phyloP scores from a whole-genome alignment of 1,140 invertebrate genomes.

The Maniola jurtina region DNA sequence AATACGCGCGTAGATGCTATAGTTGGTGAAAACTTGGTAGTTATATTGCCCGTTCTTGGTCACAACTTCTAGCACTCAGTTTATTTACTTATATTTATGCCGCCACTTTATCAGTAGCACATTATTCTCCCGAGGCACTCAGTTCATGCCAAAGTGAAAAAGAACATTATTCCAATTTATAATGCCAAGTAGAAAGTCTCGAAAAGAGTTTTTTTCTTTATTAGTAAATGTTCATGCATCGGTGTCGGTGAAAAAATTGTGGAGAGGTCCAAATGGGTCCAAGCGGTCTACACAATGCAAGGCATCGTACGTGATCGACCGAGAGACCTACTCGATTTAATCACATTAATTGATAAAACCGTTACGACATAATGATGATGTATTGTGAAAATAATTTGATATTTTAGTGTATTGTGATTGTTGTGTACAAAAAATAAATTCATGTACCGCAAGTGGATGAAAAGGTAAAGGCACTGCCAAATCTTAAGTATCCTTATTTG shows the following conservation, averaged over 20 bases:
- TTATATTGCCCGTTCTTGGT: too few species aligned
- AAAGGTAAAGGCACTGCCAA: constrained; percentile 16
- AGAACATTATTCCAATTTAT: not conserved
- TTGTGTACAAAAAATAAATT: constrained; percentile 44
- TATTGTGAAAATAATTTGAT: constrained; percentile 76
- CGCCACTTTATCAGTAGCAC: too few species aligned
- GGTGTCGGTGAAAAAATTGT: constrained; percentile 21
- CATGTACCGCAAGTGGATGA: constrained; percentile 53
- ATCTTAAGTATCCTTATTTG: constrained; percentile 17
- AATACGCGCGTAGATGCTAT: too few species aligned
- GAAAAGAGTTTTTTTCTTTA: constrained; percentile 21
- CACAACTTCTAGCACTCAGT: too few species aligned
- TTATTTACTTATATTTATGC: too few species aligned
- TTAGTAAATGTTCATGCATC: constrained; percentile 38
- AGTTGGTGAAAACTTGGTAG: too few species aligned
- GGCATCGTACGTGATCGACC: constrained; percentile 66
- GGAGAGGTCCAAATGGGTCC: constrained; percentile 17
- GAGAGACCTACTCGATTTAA: constrained; percentile 68
- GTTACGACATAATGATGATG: constrained; percentile 71
- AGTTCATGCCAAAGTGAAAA: too few species aligned
- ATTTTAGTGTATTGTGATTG: constrained; percentile 62
- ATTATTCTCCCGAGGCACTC: too few species aligned
- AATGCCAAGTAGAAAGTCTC: constrained; percentile 19
- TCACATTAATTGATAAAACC: constrained; percentile 74
- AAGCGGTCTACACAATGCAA: constrained; percentile 39